Evolutionary conservation across 2,888 invertebrate species (phyloP), one percentile per base, ranked within the genome.

Genomic region (Nomada flava): DNA sequence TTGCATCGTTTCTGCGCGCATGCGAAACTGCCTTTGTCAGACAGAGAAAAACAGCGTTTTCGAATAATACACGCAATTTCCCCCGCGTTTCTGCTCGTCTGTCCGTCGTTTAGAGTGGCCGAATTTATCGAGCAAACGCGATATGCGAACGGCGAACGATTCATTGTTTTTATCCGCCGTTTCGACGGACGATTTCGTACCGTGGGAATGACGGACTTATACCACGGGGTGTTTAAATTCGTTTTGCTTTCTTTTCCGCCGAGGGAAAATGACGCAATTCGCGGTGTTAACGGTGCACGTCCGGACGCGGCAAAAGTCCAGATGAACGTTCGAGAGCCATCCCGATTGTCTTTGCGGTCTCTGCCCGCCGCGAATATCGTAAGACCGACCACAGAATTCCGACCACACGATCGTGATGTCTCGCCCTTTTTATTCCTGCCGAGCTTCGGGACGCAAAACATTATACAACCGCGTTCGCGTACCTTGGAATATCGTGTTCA

Each of bases 291-390:
- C 81, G 74, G 84, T 76, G 65, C 76, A 64, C 69, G 67, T 71
- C 44, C 76, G 77, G 71, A 13, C 73, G 70, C 62, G 82, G 86
- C 75, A 80, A 88, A 86, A 80, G 55, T 81, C 50, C 59, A 62
- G 73, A 83, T 83, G 84, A 82, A 79, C 80, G 70, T 69, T 50
- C 64, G 86, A 75, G 71, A 74, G 55, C 70, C 85, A 64, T 81
- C 78, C 73, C 87, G 87, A 88, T 87, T 86, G 88, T 87, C 87
- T 87, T 82, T 87, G 86, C 86, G 88, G 88, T 86, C 72, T 79
- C 72, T 50, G 57, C 52, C 10, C 52, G 60, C 76, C 78, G 64
- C 73, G 82, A 78, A 86, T 89, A 89, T 86, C 84, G 79, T 59
- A 70, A 68, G 70, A 62, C 52, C 72, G 59, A 87, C 89, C 89